A percentile compares a stretch with the other conserved stretches of the same genome.
Conservation (phyloP, 2,797 vertebrate species). For the Sandelia bainsii region DNA sequence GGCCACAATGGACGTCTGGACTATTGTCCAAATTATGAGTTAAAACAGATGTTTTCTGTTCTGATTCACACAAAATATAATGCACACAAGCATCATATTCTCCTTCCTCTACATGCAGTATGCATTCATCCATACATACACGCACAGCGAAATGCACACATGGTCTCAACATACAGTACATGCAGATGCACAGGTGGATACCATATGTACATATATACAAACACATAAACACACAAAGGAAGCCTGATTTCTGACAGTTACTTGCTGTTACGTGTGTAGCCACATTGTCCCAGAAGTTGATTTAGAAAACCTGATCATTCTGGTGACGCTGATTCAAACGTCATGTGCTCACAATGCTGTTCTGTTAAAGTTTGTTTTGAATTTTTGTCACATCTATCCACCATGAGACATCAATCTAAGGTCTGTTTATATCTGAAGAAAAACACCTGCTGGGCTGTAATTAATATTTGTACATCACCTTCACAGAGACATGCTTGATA, state of each 20-base stretch:
- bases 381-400: not conserved
- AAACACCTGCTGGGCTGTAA: not conserved
- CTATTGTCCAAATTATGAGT: not conserved
- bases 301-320: not conserved
- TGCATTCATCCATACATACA: constrained; percentile 17
- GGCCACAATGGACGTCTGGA: not conserved
- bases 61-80: constrained; percentile 12
- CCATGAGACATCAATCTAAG: too few relatives aligned
- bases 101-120: constrained; percentile 10
- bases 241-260: not conserved
- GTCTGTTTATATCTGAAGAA: not conserved
- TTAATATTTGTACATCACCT: not conserved
- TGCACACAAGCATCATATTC: constrained; percentile 21
- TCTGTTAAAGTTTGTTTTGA: not conserved
- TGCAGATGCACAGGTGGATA: constrained; percentile 31
- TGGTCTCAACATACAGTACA: not conserved
- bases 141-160: not conserved
- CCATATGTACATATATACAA: constrained; percentile 21
- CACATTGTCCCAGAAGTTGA: too few relatives aligned
- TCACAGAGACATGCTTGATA: too few relatives aligned
- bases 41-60: constrained; percentile 25
- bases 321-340: not conserved
- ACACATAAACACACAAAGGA: not conserved
- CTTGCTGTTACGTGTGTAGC: not conserved
- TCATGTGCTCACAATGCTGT: not conserved